A percentile compares a stretch with the other conserved stretches of the same genome.
phyloP scores from a whole-genome alignment of 2,888 invertebrate species.

The Meghimatium bilineatum region DNA sequence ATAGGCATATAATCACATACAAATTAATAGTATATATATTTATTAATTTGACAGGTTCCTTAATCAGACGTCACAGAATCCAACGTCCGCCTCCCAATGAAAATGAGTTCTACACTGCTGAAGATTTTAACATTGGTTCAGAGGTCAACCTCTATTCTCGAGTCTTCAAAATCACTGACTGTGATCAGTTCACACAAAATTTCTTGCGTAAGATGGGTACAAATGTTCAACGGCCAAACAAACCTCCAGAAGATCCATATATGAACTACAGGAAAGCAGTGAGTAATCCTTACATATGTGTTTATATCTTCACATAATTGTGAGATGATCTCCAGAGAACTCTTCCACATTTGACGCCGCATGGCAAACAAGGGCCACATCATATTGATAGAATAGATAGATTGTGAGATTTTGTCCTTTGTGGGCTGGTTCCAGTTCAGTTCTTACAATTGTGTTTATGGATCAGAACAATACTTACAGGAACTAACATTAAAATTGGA shows the following conservation, averaged over 20 bases:
- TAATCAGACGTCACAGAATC: slow-evolving; percentile 89
- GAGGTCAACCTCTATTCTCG: slow-evolving; percentile 88
- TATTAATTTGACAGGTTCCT: slow-evolving; percentile 76
- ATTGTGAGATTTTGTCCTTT: too few relatives aligned
- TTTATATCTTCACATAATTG: too few relatives aligned
- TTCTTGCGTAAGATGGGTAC: slow-evolving; percentile 91
- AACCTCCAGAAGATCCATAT: slow-evolving; percentile 74
- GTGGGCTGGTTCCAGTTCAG: too few relatives aligned
- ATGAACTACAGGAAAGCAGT: slow-evolving; percentile 70
- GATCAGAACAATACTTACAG: too few relatives aligned
- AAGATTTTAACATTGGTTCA: slow-evolving; percentile 90
- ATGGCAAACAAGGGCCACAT: too few relatives aligned
- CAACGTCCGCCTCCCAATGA: slow-evolving; percentile 85
- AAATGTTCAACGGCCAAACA: slow-evolving; percentile 79
- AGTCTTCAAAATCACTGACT: slow-evolving; percentile 87
- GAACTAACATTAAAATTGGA: too few relatives aligned
- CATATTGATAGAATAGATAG: too few relatives aligned
- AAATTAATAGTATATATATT: too few relatives aligned
- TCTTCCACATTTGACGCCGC: too few relatives aligned
- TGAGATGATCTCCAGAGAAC: too few relatives aligned
- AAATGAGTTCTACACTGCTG: slow-evolving; percentile 87
- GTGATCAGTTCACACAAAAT: slow-evolving; percentile 90
- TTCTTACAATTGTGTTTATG: too few relatives aligned
- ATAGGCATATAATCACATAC: too few relatives aligned
- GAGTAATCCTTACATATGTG: slow-evolving; percentile 51